Evolutionary conservation across 2,797 vertebrate genomes (phyloP).

Genomic region (Anniella stebbinsi): DNA sequence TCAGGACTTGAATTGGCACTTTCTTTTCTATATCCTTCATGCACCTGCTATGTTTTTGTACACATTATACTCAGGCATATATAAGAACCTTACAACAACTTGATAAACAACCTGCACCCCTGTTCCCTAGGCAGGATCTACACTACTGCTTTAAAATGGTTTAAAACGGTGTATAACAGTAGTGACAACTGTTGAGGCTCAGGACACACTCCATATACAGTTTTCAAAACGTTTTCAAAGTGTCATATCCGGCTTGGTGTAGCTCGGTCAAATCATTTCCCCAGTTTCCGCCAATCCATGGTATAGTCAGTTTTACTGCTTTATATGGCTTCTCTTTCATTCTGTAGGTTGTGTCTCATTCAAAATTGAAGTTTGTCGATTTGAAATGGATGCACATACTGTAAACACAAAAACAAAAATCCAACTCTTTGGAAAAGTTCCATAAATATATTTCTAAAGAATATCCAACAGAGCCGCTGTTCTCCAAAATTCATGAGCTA

Average conservation of each 20-base stretch:
- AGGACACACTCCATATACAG: too few species aligned
- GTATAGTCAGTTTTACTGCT: not conserved
- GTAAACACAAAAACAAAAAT: not conserved
- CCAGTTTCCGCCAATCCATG: not conserved
- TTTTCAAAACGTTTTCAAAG: too few species aligned
- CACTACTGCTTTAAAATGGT: too few species aligned
- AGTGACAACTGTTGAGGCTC: too few species aligned
- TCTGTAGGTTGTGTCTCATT: slow-evolving; percentile 38
- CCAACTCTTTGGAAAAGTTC: slow-evolving; percentile 21
- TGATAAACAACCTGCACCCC: not conserved
- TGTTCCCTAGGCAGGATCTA: not conserved
- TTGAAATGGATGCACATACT: slow-evolving; percentile 29
- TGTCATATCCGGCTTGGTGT: too few species aligned
- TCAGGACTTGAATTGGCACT: not conserved
- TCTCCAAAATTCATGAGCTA: slow-evolving; percentile 37
- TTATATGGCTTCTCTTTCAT: slow-evolving; percentile 3
- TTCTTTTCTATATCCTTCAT: not conserved
- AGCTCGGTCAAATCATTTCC: not conserved
- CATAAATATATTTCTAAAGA: slow-evolving; percentile 47
- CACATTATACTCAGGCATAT: not conserved
- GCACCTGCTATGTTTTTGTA: not conserved
- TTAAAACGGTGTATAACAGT: too few species aligned
- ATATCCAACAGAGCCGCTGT: not conserved
- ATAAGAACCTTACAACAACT: not conserved
- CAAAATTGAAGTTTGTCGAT: slow-evolving; percentile 41